Conservation (phyloP, 2,113 vertebrate genomes). For the Saiga tatarica region DNA sequence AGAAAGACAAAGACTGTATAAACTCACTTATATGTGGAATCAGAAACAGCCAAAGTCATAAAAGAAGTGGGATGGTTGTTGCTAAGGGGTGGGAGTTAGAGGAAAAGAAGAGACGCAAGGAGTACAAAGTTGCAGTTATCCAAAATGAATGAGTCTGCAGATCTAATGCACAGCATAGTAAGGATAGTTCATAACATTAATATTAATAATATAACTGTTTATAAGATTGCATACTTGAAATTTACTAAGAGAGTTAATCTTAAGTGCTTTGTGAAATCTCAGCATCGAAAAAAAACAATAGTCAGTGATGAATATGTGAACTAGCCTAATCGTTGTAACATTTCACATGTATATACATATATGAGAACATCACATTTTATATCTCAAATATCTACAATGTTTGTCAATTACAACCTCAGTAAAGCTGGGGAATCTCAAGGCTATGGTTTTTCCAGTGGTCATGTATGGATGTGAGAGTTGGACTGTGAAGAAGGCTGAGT, state of each 20-base stretch:
- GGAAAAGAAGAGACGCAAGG: neutral
- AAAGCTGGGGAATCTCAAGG: neutral
- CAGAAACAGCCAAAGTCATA: neutral
- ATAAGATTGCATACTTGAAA: neutral
- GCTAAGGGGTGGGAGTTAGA: too few relatives aligned
- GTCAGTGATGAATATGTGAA: neutral
- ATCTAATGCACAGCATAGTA: neutral
- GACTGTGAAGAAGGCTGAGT: rapidly evolving
- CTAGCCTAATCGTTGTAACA: neutral
- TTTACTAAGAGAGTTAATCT: neutral
- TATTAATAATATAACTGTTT: too few relatives aligned
- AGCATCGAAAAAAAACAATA: neutral
- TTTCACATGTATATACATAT: neutral
- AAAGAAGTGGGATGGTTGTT: neutral
- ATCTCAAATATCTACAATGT: neutral
- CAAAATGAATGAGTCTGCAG: neutral
- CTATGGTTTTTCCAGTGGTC: too few relatives aligned
- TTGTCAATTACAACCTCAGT: neutral
- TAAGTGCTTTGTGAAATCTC: neutral
- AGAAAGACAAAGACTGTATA: neutral
- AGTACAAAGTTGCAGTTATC: neutral
- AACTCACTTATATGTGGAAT: neutral
- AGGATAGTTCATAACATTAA: neutral
- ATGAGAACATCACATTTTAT: neutral
- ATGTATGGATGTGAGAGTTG: too few relatives aligned